A percentile compares a stretch with the other conserved stretches of the same genome.
Conservation (phyloP, 2,888 invertebrate species). For the Leptopilina myrica region DNA sequence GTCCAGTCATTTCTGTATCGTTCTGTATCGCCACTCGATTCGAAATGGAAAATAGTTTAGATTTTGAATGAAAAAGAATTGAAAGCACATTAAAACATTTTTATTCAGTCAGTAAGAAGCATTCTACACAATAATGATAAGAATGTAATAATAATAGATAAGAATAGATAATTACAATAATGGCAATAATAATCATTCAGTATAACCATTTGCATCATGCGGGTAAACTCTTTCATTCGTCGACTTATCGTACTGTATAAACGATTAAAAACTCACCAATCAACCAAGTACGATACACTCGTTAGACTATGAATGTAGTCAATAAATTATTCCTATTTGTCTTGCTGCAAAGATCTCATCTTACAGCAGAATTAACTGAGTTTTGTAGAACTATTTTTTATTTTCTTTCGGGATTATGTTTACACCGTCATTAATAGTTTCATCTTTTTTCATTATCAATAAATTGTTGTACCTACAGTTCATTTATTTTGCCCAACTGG, state of each 20-base stretch:
- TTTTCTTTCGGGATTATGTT: constrained; percentile 46
- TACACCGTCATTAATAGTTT: constrained; percentile 20
- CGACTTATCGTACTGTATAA: constrained; percentile 65
- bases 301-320: constrained; percentile 69
- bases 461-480: constrained; percentile 25
- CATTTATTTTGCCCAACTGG: constrained; percentile 19
- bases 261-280: constrained; percentile 68
- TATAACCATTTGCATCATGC: constrained; percentile 70
- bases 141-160: constrained; percentile 57
- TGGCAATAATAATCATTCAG: constrained; percentile 60
- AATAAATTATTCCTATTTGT: constrained; percentile 71
- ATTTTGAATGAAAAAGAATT: neutral
- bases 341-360: constrained; percentile 66
- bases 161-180: constrained; percentile 48
- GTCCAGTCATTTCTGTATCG: too few species aligned
- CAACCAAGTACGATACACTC: constrained; percentile 65
- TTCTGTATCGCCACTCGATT: too few species aligned
- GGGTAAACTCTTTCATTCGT: constrained; percentile 66
- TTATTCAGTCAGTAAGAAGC: constrained; percentile 77
- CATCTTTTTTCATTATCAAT: neutral
- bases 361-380: constrained; percentile 68
- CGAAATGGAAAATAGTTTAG: too few species aligned
- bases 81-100: constrained; percentile 74
- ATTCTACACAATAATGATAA: constrained; percentile 73
- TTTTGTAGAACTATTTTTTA: constrained; percentile 65